These are phyloP conservation scores for Halotydeus destructor DNA, from an alignment of 1,140 invertebrate species.

Conservation along the genomic window DNA sequence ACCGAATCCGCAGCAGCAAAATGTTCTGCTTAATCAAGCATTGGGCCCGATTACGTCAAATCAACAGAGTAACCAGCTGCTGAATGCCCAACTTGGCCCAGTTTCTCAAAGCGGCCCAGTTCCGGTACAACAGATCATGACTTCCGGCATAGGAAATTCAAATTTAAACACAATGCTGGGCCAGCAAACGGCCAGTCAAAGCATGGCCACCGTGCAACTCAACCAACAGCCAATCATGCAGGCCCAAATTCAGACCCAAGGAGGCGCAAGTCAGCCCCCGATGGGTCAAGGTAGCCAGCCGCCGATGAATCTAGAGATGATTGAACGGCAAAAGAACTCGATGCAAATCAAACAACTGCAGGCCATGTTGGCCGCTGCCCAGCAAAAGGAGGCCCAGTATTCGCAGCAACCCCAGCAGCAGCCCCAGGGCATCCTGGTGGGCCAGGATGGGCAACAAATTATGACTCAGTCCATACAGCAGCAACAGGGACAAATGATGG, in stretches of 20 bases:
- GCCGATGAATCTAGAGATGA: slow-evolving; percentile 4
- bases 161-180: background rate
- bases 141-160: background rate
- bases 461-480: too few relatives aligned
- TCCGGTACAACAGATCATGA: too few relatives aligned
- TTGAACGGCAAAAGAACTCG: slow-evolving; percentile 41
- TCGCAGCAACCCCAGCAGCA: slow-evolving; percentile 11
- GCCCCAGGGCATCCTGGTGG: too few relatives aligned
- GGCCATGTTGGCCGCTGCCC: slow-evolving; percentile 46
- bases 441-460: too few relatives aligned
- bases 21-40: slow-evolving; percentile 10
- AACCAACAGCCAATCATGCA: slow-evolving; percentile 10
- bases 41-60: slow-evolving; percentile 4
- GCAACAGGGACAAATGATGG: too few relatives aligned
- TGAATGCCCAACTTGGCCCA: background rate
- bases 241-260: slow-evolving; percentile 11
- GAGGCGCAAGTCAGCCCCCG: background rate
- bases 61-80: background rate
- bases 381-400: slow-evolving; percentile 52
- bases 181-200: background rate
- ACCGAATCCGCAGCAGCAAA: slow-evolving; percentile 7
- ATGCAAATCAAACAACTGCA: slow-evolving; percentile 40
- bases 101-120: too few relatives aligned
- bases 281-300: background rate
- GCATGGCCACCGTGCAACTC: background rate